Evolutionary conservation across 2,888 invertebrate species (phyloP).

Genomic region (Melikaiella ostensackeni): DNA sequence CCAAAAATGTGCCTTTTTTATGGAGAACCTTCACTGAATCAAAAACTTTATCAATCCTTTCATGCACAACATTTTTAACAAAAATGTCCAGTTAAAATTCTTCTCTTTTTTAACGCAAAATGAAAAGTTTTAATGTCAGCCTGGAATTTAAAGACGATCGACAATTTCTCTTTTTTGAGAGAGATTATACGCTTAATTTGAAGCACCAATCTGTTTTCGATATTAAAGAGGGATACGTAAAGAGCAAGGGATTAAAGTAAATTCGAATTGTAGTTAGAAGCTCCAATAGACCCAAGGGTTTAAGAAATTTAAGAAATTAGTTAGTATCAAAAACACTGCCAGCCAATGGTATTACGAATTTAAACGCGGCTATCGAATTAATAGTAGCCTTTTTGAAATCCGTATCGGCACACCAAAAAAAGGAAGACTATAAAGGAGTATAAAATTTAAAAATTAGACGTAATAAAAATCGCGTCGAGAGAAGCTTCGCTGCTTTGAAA

Average conservation of each 20-base stretch:
- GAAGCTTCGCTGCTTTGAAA: neutral
- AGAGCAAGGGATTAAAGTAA: constrained; percentile 5
- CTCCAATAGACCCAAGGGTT: constrained; percentile 13
- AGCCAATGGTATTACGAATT: constrained; percentile 71
- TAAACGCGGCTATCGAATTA: constrained; percentile 65
- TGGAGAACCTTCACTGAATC: constrained; percentile 18
- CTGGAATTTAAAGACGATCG: neutral
- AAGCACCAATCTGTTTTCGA: constrained; percentile 29
- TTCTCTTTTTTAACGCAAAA: neutral
- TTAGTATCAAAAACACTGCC: constrained; percentile 71
- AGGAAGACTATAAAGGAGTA: neutral
- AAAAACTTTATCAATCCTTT: constrained; percentile 1
- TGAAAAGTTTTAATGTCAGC: neutral
- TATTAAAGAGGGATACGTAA: neutral
- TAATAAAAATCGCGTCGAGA: neutral
- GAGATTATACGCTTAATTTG: constrained; percentile 18
- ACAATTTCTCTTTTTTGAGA: neutral
- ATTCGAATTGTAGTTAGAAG: constrained; percentile 24
- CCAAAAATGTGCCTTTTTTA: constrained; percentile 40
- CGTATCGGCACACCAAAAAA: neutral
- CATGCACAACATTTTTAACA: neutral
- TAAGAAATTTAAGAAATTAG: constrained; percentile 51
- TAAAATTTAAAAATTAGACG: neutral
- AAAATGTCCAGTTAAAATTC: neutral
- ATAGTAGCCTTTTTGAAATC: constrained; percentile 50